A percentile compares a stretch with the other conserved stretches of the same genome.
These are phyloP conservation scores for Willowsia nigromaculata DNA, from an alignment of 2,888 invertebrate species.

Conservation along the genomic window DNA sequence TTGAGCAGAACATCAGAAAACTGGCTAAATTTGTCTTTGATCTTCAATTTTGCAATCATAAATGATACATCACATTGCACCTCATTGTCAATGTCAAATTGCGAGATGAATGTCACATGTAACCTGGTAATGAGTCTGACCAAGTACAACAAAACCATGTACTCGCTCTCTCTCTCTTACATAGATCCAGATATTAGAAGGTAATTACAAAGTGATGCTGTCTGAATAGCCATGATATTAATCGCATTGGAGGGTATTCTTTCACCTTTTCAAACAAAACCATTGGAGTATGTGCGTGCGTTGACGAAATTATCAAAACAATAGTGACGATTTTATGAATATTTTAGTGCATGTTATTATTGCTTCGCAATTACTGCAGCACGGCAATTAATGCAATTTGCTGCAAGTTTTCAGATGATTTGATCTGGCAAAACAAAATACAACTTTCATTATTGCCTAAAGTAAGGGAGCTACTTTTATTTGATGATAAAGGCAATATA, in stretches of 20 bases:
- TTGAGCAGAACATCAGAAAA: neutral
- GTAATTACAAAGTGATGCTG: neutral
- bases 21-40: slow-evolving; percentile 52
- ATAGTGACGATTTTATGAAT: slow-evolving; percentile 46
- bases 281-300: neutral
- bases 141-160: slow-evolving; percentile 38
- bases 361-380: slow-evolving; percentile 16
- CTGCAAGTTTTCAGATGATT: neutral
- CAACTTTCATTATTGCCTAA: slow-evolving; percentile 37
- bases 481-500: slow-evolving; percentile 15
- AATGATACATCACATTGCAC: slow-evolving; percentile 44
- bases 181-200: slow-evolving; percentile 15
- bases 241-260: neutral
- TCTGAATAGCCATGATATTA: slow-evolving; percentile 1
- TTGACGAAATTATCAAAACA: slow-evolving; percentile 13
- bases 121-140: slow-evolving; percentile 36
- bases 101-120: slow-evolving; percentile 42
- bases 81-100: slow-evolving; percentile 65
- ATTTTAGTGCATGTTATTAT: slow-evolving; percentile 29
- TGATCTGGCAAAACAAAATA: neutral
- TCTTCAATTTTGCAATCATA: slow-evolving; percentile 51
- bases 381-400: slow-evolving; percentile 12
- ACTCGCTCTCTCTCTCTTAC: neutral
- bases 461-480: slow-evolving; percentile 8
- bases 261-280: slow-evolving; percentile 1